These are phyloP conservation scores for Polypedilum pembai DNA, from an alignment of 1,140 invertebrate species.

Conservation along the genomic window DNA sequence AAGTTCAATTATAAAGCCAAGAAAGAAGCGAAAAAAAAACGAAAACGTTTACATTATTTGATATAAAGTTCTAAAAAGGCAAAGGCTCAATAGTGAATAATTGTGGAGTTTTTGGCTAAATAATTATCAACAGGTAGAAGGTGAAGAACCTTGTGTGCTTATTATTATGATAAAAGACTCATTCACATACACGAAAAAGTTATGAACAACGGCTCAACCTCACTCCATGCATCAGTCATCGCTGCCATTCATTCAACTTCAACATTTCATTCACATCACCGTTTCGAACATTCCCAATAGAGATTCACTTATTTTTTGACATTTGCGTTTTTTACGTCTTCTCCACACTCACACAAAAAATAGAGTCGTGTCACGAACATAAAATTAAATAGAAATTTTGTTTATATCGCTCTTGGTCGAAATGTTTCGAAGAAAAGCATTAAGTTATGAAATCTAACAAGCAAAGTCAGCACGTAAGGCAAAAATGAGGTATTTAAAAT, in stretches of 20 bases:
- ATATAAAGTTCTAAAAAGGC: too few species aligned
- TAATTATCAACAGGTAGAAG: too few species aligned
- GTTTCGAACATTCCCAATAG: neutral
- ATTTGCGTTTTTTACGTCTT: constrained; percentile 16
- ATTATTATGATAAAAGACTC: too few species aligned
- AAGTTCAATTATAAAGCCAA: neutral
- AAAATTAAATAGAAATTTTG: constrained; percentile 27
- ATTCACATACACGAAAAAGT: neutral
- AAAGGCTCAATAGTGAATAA: too few species aligned
- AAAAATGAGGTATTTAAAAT: too few species aligned
- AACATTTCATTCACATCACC: neutral
- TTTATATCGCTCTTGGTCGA: neutral
- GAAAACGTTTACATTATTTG: too few species aligned
- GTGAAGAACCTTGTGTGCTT: too few species aligned
- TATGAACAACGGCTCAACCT: neutral
- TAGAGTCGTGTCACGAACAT: constrained; percentile 26
- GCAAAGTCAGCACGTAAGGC: neutral
- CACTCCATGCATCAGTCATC: neutral
- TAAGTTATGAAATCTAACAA: neutral
- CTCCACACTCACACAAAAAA: neutral
- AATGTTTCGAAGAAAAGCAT: neutral
- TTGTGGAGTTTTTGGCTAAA: too few species aligned
- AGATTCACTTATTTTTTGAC: constrained; percentile 7
- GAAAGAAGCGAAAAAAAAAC: neutral
- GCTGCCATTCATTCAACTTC: neutral